phyloP scores from a whole-genome alignment of 2,797 vertebrate genomes.

The Acridotheres tristis region DNA sequence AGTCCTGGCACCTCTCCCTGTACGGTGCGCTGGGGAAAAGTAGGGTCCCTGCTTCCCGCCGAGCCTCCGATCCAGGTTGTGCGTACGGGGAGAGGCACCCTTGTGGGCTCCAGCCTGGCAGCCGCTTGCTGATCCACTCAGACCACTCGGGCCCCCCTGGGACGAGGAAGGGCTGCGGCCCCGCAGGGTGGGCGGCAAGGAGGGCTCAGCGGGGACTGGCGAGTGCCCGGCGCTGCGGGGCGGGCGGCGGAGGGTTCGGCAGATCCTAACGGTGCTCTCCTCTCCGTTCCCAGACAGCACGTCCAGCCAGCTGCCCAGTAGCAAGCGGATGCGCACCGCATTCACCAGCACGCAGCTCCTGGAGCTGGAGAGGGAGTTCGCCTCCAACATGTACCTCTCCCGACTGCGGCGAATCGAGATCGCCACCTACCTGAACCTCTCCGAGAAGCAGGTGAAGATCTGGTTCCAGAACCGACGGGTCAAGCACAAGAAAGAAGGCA shows the following conservation, averaged over 20 bases:
- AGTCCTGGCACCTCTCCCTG: background rate
- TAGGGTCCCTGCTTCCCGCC: background rate
- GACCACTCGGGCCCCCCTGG: accelerated
- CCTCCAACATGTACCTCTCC: constrained; percentile 98
- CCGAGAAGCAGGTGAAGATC: constrained; percentile 98
- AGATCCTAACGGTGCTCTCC: constrained; percentile 4
- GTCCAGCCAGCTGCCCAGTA: constrained; percentile 92
- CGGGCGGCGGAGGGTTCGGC: background rate
- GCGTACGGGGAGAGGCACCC: no score
- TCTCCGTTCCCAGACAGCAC: constrained; percentile 82
- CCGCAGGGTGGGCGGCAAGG: background rate
- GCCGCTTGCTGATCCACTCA: background rate
- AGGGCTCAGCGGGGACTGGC: background rate
- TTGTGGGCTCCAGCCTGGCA: background rate
- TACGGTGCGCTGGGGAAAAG: no score
- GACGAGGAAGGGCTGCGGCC: no score
- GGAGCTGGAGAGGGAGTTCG: constrained; percentile 97
- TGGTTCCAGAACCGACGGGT: constrained; percentile 99
- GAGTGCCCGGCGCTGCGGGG: background rate
- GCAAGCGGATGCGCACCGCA: constrained; percentile 97
- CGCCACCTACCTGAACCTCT: constrained; percentile 97
- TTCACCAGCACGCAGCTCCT: constrained; percentile 98
- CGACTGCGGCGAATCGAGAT: constrained; percentile 98
- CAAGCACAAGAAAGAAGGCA: constrained; percentile 99
- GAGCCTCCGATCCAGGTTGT: background rate